Evolutionary conservation across 1,140 invertebrate genomes (phyloP).

Genomic region (Spodoptera litura): DNA sequence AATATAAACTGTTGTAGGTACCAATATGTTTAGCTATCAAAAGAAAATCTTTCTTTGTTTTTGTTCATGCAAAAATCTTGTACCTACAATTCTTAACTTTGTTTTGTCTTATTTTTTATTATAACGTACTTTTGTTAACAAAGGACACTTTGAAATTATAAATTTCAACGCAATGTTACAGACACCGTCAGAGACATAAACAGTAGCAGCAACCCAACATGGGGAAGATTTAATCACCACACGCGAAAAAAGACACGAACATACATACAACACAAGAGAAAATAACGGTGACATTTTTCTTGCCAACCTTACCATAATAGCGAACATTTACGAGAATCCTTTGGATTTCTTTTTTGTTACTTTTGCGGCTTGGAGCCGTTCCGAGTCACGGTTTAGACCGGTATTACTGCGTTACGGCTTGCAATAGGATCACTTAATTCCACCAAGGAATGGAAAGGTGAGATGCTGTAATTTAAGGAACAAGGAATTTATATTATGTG

Average conservation of each 20-base stretch:
- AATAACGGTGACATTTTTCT: constrained; percentile 26
- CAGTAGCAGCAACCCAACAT: neutral
- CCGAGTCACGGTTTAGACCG: constrained; percentile 22
- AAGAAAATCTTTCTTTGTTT: no score
- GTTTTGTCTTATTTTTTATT: no score
- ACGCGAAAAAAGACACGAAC: constrained; percentile 10
- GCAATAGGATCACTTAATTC: constrained; percentile 33
- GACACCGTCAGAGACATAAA: neutral
- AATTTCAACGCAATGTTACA: no score
- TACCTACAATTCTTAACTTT: no score
- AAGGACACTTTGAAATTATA: no score
- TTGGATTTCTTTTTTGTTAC: constrained; percentile 35
- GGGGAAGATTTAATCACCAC: constrained; percentile 12
- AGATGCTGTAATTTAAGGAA: constrained; percentile 16
- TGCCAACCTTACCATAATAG: constrained; percentile 26
- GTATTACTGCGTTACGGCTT: constrained; percentile 23
- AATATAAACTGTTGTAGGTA: no score
- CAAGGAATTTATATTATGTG: constrained; percentile 26
- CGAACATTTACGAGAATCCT: constrained; percentile 22
- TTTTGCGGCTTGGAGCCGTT: neutral
- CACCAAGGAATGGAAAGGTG: constrained; percentile 13
- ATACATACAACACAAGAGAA: constrained; percentile 20
- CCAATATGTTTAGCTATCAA: no score
- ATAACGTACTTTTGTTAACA: no score
- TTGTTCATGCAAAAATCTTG: no score